A percentile compares a stretch with the other conserved stretches of the same genome.
Conservation (phyloP, 2,888 invertebrate genomes). For the Sylvicola fuscatus region DNA sequence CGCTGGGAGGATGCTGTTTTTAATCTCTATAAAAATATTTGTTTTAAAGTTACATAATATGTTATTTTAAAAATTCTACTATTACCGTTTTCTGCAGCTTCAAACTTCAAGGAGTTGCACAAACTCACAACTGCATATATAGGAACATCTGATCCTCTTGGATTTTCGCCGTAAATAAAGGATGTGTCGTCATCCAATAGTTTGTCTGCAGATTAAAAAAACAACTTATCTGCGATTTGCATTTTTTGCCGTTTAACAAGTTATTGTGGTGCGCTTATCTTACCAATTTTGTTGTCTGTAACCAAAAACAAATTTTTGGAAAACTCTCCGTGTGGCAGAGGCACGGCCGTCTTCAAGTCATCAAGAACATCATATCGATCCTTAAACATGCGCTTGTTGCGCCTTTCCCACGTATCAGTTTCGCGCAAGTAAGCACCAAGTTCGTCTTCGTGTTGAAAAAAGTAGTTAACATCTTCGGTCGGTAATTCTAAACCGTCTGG, state of each 20-base stretch:
- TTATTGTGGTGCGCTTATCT: no score
- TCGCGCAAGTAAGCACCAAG: background rate
- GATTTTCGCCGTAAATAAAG: constrained; percentile 37
- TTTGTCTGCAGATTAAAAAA: constrained; percentile 15
- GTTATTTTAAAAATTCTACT: background rate
- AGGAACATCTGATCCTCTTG: constrained; percentile 30
- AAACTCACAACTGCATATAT: constrained; percentile 35
- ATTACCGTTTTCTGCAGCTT: background rate
- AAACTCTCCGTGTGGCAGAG: constrained; percentile 13
- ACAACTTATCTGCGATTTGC: no score
- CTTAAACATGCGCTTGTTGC: constrained; percentile 4
- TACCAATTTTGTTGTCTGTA: constrained; percentile 28
- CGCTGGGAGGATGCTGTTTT: no score
- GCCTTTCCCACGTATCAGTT: constrained; percentile 2
- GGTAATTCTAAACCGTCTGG: background rate
- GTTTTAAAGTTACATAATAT: background rate
- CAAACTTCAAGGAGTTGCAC: constrained; percentile 17
- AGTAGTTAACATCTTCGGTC: constrained; percentile 8
- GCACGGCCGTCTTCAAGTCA: constrained; percentile 2
- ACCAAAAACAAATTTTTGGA: constrained; percentile 29
- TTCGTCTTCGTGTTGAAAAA: background rate
- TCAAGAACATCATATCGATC: constrained; percentile 4
- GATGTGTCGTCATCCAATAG: constrained; percentile 25
- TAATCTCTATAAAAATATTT: background rate
- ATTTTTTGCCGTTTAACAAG: no score